These are phyloP conservation scores for Macrotis lagotis DNA, from an alignment of 2,113 vertebrate genomes.

Conservation along the genomic window DNA sequence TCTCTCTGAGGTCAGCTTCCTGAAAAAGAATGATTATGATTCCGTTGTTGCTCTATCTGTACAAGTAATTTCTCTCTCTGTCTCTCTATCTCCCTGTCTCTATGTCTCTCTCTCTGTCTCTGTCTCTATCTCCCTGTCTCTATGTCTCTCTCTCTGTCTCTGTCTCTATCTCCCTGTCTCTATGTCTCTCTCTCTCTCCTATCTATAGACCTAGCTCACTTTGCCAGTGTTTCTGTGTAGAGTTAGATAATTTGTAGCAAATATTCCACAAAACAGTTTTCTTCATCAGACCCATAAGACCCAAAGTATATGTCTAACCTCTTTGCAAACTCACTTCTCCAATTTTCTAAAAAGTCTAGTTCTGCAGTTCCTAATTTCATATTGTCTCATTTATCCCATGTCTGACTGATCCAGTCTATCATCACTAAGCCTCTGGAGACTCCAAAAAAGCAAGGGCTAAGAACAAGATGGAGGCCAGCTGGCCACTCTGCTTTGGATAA, in stretches of 20 bases:
- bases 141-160: neutral
- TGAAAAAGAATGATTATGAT: conserved; percentile 25
- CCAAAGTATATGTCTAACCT: neutral
- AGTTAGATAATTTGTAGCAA: neutral
- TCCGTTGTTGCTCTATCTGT: neutral
- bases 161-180: neutral
- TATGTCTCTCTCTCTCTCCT: too few species aligned
- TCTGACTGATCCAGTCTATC: neutral
- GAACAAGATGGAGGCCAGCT: neutral
- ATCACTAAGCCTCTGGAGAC: neutral
- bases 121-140: neutral
- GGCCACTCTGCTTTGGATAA: neutral
- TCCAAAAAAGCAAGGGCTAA: neutral
- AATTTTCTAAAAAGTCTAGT: neutral
- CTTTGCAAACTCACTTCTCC: neutral
- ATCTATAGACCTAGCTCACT: neutral
- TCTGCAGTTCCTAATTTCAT: neutral
- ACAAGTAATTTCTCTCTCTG: neutral
- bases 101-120: neutral
- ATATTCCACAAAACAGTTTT: neutral
- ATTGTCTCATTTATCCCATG: neutral
- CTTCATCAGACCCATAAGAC: neutral
- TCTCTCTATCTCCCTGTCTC: conserved; percentile 4
- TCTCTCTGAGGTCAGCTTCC: conserved; percentile 31
- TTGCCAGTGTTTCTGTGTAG: neutral